phyloP scores from a whole-genome alignment of 2,888 invertebrate genomes.

The Pelosia muscerda region DNA sequence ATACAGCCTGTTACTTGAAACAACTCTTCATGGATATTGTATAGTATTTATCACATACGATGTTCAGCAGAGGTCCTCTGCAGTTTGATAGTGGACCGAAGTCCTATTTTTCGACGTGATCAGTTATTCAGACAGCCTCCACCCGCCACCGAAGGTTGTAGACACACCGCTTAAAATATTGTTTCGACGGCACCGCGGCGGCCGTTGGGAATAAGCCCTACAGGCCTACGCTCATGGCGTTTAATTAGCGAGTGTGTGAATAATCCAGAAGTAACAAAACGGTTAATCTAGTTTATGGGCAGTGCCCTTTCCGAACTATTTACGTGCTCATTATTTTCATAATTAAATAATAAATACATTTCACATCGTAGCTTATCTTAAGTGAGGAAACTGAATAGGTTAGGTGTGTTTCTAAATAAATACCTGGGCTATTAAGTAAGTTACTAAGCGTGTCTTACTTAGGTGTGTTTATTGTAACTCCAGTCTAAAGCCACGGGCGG shows the following conservation, averaged over 20 bases:
- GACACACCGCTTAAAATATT: too few species aligned
- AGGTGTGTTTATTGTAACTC: conserved; percentile 43
- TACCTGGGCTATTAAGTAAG: conserved; percentile 37
- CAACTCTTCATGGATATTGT: too few species aligned
- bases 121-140: too few species aligned
- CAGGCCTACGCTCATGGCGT: not conserved
- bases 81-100: too few species aligned
- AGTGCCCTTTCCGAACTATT: not conserved
- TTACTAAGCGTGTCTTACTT: conserved; percentile 41
- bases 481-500: conserved; percentile 38
- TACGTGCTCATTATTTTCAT: not conserved
- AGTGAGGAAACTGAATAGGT: conserved; percentile 36
- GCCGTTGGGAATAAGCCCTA: too few species aligned
- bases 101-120: too few species aligned
- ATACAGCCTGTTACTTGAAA: too few species aligned
- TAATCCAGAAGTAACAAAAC: not conserved
- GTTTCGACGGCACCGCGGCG: too few species aligned
- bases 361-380: conserved; percentile 28
- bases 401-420: conserved; percentile 29
- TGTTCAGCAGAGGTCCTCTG: too few species aligned
- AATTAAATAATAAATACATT: not conserved
- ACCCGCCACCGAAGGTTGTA: too few species aligned
- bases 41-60: too few species aligned
- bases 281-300: not conserved
- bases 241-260: not conserved